These are phyloP conservation scores for Protaetia brevitarsis DNA, from an alignment of 1,140 invertebrate genomes.

Conservation along the genomic window DNA sequence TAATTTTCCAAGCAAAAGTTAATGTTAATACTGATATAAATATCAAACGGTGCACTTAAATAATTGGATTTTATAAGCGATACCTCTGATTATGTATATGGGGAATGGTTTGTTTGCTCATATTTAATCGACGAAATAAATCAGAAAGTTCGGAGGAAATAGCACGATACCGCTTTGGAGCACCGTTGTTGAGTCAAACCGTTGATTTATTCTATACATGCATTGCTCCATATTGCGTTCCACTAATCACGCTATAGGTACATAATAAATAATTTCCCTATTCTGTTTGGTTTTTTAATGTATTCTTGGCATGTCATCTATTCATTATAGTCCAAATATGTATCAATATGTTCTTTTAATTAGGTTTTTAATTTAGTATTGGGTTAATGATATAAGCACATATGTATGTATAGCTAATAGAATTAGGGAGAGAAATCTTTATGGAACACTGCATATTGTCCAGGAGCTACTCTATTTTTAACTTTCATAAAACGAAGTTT, in stretches of 20 bases:
- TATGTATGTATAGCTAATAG: no score
- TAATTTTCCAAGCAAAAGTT: not conserved
- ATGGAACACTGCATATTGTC: no score
- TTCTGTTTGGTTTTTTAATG: not conserved
- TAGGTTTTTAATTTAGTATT: no score
- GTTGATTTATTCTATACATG: not conserved
- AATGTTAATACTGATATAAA: not conserved
- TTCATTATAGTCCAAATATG: no score
- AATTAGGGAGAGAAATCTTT: no score
- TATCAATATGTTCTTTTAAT: no score
- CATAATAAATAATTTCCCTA: not conserved
- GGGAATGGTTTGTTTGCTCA: not conserved
- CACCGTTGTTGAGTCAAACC: not conserved
- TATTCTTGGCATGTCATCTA: not conserved
- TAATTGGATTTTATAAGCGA: not conserved
- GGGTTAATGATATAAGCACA: no score
- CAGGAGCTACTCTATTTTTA: no score
- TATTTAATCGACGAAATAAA: not conserved
- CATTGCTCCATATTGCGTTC: not conserved
- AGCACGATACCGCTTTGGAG: not conserved
- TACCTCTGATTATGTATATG: not conserved
- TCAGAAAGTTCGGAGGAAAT: not conserved
- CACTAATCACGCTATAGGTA: not conserved
- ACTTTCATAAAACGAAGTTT: no score
- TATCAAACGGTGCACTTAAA: not conserved